Evolutionary conservation across 2,113 vertebrate genomes (phyloP), one percentile per base, ranked within the genome.

Genomic region (Terrapene triunguis): DNA sequence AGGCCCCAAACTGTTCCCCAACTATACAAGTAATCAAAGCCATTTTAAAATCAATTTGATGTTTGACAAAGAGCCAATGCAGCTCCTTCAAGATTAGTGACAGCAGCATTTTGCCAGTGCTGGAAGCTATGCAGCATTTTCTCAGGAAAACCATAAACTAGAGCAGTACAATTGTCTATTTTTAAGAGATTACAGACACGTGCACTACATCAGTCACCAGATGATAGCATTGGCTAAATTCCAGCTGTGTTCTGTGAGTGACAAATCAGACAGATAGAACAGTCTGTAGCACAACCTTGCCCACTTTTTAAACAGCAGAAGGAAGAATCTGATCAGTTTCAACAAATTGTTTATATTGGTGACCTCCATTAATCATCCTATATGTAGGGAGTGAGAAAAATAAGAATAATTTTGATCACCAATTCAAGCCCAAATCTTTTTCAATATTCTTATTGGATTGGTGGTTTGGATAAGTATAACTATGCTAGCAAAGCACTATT

Each of bases 11-110:
- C 93, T 91, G 90, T 95, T 82, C 48, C 51, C 59, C 84, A 96
- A 72, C 85, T 90, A 84, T 51, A 47, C 83, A 96, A 83, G 55
- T 95, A 50, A 54, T 97, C 90, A 97, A 95, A 97, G 79, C 85
- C 96, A 94, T 96, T 97, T 97, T 76, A 93, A 97, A 98, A 97
- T 97, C 62, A 94, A 87, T 89, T 81, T 57, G 81, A 94, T 87
- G 50, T 95, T 95, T 98, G 96, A 98, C 96, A 97, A 96, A 79
- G 69, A 97, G 92, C 96, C 95, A 96, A 19, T 8, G 12, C 2
- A 1, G 17, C 53, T 97, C 94, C 79, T 78, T 91, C 80, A 94
- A 82, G 91, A 85, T 90, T 72, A 53, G 82, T 83, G 94, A 95
- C 81, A 96, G 82, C 54, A 87, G 69, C 53, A 87, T 80, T 96